Conservation (phyloP, 2,797 vertebrate genomes). For the Cheirogaleus major region DNA sequence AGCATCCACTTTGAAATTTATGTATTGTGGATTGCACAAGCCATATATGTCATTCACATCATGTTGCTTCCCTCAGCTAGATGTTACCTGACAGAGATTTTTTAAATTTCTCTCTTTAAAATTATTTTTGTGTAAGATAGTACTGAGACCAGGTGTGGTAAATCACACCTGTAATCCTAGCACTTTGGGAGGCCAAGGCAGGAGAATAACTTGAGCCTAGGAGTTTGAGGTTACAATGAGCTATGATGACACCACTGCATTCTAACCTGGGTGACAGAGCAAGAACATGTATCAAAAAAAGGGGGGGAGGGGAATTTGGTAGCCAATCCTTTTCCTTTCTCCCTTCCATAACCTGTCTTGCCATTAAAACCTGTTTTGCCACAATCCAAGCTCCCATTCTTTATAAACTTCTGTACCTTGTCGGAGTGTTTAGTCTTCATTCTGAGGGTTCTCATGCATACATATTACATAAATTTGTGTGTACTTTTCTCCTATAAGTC, state of each 20-base stretch:
- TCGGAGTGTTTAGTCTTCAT: background rate
- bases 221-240: too few species aligned
- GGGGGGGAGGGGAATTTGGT: background rate
- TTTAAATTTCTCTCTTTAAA: background rate
- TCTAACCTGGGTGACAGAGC: too few species aligned
- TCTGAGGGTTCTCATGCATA: background rate
- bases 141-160: background rate
- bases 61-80: background rate
- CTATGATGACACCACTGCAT: too few species aligned
- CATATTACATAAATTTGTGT: background rate
- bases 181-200: too few species aligned
- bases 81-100: background rate
- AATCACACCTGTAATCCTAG: too few species aligned
- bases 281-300: background rate
- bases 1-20: background rate
- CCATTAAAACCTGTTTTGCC: background rate
- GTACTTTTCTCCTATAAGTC: background rate
- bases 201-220: too few species aligned
- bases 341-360: background rate
- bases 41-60: background rate
- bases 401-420: background rate
- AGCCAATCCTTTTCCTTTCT: background rate
- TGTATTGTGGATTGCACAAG: background rate
- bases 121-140: background rate
- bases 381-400: background rate